phyloP scores from a whole-genome alignment of 2,113 vertebrate genomes.

The Microcebus murinus region DNA sequence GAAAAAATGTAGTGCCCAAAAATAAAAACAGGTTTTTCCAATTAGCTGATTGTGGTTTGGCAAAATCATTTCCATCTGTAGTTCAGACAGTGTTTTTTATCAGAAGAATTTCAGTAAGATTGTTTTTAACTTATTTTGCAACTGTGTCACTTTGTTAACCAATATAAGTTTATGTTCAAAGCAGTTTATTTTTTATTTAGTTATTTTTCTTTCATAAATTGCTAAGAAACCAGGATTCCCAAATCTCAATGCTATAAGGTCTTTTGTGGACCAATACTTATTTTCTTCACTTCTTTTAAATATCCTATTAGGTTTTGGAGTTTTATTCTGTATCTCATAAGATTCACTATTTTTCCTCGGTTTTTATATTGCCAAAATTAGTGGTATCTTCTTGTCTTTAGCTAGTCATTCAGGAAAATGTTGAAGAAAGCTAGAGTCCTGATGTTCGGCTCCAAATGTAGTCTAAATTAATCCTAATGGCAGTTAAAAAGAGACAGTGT shows the following conservation, averaged over 20 bases:
- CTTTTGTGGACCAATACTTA: neutral
- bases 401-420: neutral
- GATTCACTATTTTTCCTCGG: neutral
- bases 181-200: neutral
- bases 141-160: neutral
- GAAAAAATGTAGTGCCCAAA: neutral
- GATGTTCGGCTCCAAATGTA: neutral
- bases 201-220: neutral
- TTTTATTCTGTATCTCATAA: neutral
- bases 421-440: neutral
- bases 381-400: neutral
- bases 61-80: neutral
- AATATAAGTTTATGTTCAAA: neutral
- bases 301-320: neutral
- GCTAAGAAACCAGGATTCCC: neutral
- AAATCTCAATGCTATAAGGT: neutral
- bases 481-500: neutral
- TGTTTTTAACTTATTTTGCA: neutral
- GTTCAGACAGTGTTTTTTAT: neutral
- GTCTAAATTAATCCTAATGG: neutral
- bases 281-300: neutral
- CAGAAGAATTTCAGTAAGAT: neutral
- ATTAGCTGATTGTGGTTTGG: neutral
- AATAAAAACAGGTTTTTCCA: constrained; percentile 6
- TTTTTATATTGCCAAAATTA: neutral